Conservation (phyloP, 1,140 invertebrate genomes). For the Drosophila carrolli region DNA sequence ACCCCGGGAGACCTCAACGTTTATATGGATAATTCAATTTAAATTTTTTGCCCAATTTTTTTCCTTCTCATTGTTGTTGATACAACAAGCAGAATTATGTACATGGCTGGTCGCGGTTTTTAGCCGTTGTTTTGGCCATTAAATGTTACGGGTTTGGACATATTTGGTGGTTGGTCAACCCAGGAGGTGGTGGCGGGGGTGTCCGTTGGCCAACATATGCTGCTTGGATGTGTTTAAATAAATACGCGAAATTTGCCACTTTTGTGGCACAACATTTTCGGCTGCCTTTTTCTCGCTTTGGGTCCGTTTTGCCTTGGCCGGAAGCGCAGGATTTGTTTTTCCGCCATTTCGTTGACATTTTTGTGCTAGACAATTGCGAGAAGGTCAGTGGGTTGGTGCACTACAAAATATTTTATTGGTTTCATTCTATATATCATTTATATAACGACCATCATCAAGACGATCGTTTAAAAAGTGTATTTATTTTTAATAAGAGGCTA, state of each 20-base stretch:
- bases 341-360: conserved; percentile 79
- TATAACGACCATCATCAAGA: background rate
- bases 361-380: conserved; percentile 65
- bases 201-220: conserved; percentile 67
- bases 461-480: too few species aligned
- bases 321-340: conserved; percentile 80
- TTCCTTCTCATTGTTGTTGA: conserved; percentile 34
- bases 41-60: conserved; percentile 68
- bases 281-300: conserved; percentile 18
- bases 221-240: conserved; percentile 80
- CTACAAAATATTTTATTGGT: conserved; percentile 19
- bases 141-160: conserved; percentile 67
- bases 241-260: conserved; percentile 80
- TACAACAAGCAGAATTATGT: conserved; percentile 71
- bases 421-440: background rate
- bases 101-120: conserved; percentile 62
- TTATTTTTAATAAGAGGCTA: too few species aligned
- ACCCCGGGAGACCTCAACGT: conserved; percentile 62
- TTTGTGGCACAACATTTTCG: conserved; percentile 59
- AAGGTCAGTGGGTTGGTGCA: conserved; percentile 74
- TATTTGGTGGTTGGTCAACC: conserved; percentile 40
- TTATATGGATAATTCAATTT: conserved; percentile 83
- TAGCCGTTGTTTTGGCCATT: conserved; percentile 69
- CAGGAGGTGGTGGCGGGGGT: conserved; percentile 8
- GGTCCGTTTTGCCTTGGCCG: conserved; percentile 58